Evolutionary conservation across 2,113 vertebrate species (phyloP).

Genomic region (Onychorhynchus coronatus): DNA sequence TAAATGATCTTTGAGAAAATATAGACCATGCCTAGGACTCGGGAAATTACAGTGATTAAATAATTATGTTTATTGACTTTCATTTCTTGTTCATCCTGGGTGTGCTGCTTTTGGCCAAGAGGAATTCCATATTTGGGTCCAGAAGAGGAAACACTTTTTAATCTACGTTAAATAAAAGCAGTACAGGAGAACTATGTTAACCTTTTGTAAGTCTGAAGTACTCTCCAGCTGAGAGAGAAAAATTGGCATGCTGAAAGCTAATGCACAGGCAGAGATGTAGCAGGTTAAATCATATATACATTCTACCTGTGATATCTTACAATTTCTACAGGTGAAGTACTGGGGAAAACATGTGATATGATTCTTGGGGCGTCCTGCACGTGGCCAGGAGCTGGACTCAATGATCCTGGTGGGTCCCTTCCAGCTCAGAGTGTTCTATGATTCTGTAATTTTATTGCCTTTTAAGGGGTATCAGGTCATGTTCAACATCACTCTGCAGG

Average conservation of each 20-base stretch:
- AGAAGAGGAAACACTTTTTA: background rate
- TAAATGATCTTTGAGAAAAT: background rate
- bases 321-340: background rate
- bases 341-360: background rate
- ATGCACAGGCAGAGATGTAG: background rate
- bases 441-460: background rate
- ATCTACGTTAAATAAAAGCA: background rate
- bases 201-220: background rate
- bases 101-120: background rate
- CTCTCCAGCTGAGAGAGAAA: background rate
- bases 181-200: background rate
- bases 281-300: background rate
- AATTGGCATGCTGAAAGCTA: background rate
- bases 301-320: background rate
- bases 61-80: background rate
- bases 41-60: background rate
- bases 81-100: background rate
- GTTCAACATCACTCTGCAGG: background rate
- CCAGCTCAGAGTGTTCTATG: background rate
- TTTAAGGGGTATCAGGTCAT: background rate
- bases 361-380: too few relatives aligned
- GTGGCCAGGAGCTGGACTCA: too few relatives aligned
- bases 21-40: background rate
- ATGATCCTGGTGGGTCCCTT: background rate
- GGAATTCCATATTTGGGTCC: background rate